phyloP scores from a whole-genome alignment of 2,888 invertebrate genomes.

The Nemurella pictetii region DNA sequence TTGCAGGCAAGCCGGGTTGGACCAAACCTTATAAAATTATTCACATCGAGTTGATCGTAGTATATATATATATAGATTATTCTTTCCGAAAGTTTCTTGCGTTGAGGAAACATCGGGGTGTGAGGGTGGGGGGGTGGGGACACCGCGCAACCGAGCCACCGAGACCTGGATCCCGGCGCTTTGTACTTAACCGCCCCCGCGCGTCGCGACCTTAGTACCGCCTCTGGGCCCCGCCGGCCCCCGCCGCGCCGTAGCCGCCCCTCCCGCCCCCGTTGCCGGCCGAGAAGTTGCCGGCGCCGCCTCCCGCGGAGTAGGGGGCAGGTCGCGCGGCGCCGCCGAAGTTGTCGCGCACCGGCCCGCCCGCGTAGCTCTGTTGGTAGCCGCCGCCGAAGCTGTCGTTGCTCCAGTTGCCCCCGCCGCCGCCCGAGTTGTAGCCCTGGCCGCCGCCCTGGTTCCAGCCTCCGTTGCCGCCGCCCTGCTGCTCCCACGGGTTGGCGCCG shows the following conservation, averaged over 20 bases:
- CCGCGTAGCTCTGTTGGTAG: slow-evolving; percentile 27
- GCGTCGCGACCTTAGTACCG: slow-evolving; percentile 21
- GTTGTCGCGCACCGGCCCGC: slow-evolving; percentile 26
- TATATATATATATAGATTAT: background rate
- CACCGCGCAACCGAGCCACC: too few species aligned
- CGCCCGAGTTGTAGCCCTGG: slow-evolving; percentile 41
- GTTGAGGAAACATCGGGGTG: background rate
- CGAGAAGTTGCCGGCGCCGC: background rate
- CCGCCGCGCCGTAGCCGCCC: slow-evolving; percentile 33
- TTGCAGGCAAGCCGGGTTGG: background rate
- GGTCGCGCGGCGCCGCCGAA: slow-evolving; percentile 10
- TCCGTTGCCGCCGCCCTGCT: slow-evolving; percentile 42
- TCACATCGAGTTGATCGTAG: background rate
- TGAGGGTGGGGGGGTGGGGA: too few species aligned
- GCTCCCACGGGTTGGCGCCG: slow-evolving; percentile 40
- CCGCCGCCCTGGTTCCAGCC: slow-evolving; percentile 44
- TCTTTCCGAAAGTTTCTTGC: background rate
- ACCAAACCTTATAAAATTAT: background rate
- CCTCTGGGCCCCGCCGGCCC: slow-evolving; percentile 10
- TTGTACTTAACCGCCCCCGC: background rate
- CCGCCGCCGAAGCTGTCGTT: slow-evolving; percentile 33
- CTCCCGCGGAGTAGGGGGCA: background rate
- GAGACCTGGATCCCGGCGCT: too few species aligned
- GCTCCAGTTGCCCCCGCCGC: slow-evolving; percentile 43
- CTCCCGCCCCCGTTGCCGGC: slow-evolving; percentile 16